phyloP scores from a whole-genome alignment of 2,888 invertebrate species.

The Argynnis bischoffii region DNA sequence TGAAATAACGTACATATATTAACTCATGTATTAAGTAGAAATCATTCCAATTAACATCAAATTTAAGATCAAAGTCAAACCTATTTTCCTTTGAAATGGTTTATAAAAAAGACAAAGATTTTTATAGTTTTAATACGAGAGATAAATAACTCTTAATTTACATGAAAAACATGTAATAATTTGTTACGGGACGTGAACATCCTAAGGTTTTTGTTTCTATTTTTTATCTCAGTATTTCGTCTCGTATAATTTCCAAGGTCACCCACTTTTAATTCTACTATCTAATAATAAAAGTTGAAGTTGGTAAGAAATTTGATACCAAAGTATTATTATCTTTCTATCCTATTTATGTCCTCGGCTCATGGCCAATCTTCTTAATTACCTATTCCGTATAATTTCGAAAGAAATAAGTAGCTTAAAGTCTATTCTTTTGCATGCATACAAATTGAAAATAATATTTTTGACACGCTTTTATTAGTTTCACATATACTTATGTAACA shows the following conservation, averaged over 20 bases:
- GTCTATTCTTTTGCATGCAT: too few species aligned
- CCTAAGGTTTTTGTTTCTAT: slow-evolving; percentile 24
- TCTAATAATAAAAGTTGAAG: slow-evolving; percentile 30
- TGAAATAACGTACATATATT: too few species aligned
- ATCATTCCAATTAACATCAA: too few species aligned
- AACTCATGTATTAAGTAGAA: too few species aligned
- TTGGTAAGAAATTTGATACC: slow-evolving; percentile 36
- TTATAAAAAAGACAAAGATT: background rate
- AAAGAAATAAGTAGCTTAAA: slow-evolving; percentile 5
- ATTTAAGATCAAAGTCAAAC: too few species aligned
- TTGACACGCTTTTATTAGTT: too few species aligned
- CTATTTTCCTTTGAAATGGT: too few species aligned
- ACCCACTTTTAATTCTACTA: slow-evolving; percentile 32
- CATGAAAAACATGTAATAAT: slow-evolving; percentile 13
- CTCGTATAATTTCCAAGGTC: slow-evolving; percentile 32
- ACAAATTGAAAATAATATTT: too few species aligned
- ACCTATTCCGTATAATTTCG: slow-evolving; percentile 10
- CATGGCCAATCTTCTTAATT: slow-evolving; percentile 30
- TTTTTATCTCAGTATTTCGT: slow-evolving; percentile 29
- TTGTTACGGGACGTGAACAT: slow-evolving; percentile 23
- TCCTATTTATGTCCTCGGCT: slow-evolving; percentile 29
- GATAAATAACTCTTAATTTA: background rate
- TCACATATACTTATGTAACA: too few species aligned
- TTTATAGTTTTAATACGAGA: background rate
- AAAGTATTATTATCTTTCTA: slow-evolving; percentile 29